Evolutionary conservation across 1,140 invertebrate species (phyloP), one percentile per base, ranked within the genome.

Genomic region (Mercenaria mercenaria): DNA sequence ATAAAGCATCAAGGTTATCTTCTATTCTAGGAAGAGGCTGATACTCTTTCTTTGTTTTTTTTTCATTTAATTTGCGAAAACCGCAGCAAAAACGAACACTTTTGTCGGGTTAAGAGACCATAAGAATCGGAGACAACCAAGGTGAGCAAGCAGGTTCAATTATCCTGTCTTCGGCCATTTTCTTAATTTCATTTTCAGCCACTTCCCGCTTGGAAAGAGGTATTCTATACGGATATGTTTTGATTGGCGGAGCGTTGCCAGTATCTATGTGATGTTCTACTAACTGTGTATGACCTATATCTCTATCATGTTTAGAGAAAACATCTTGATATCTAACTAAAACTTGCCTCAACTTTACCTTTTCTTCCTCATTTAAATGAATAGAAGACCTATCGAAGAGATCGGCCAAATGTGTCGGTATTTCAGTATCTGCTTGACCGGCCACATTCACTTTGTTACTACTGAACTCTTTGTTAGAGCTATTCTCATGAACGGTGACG

Each of bases 81-180:
- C 97, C 96, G 0, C 97, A 88, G 88, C 94, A 96, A 86, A 96
- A 87, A 83, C 95, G 91, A 29, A 93, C 56, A 72, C 93, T 76
- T 74, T 96, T 94, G 94, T 96, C 92, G 50, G 96, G 96, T 83
- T 97, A 97, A 67, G 97, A 97, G 23, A 89, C 77, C 4, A 92
- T 23, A 29, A 92, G 59, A 18, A 92, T 32, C n/a, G 92, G 92
- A 0, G 92, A 93, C 3, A n/a, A n/a, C n/a, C n/a, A n/a, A n/a
- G n/a, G n/a, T n/a, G n/a, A n/a, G n/a, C n/a, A n/a, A n/a, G n/a
- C 77, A 64, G 47, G 47, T 61, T 81, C 39, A 90, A 95, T 93
- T 29, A 95, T 88, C 29, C 91, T n/a, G n/a, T n/a, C n/a, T n/a
- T n/a, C 93, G 29, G 34, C 81, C 83, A 23, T 85, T 91, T 90